Base-by-base conservation (phyloP, 2,113 vertebrate species). In the Taurulus bubalis region DNA sequence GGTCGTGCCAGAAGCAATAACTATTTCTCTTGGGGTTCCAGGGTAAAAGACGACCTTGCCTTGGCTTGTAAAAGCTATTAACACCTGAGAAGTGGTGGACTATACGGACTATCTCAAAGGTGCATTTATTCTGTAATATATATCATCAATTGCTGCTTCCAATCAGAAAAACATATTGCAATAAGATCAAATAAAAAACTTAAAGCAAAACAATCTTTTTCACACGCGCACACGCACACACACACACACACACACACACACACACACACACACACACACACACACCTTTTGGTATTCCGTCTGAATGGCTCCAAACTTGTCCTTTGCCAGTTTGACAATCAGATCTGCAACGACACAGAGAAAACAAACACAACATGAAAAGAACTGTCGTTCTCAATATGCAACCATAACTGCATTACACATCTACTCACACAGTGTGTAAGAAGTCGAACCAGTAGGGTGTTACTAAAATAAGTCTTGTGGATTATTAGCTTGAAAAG, bases 211-310 rank as follows among this genome's bases (percentile, higher is more conserved):
- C 64, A 79, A 58, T 32, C 1, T 55, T 20, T 42, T 56, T 7
- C 72, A 68, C 26, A 67, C 20, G 63, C 58, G 1, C 36, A 8
- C 36, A 8, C 36, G 1, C 36, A 8, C 42, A 2, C 16, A 7
- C 45, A 69, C 28, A 71, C 26, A 65, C 24, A 11, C 18, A 22
- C 26, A 65, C 24, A 11, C 18, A 22, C 26, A 65, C 24, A 11
- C 18, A 22, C 26, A 65, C 24, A 11, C 18, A 22, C 26, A 65
- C 24, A 11, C 18, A 22, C 26, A 65, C 24, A 11, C 18, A 22
- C 26, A 65, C 24, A 11, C 98, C 97, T 98, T 96, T 66, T 97
- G 94, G 87, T 97, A 97, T 87, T 98, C 95, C 0, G 85, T 92
- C 68, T 96, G 91, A 79, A 95, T 80, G 82, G 90, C 89, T 87